phyloP scores from a whole-genome alignment of 2,113 vertebrate species.

The Scartelaos histophorus region DNA sequence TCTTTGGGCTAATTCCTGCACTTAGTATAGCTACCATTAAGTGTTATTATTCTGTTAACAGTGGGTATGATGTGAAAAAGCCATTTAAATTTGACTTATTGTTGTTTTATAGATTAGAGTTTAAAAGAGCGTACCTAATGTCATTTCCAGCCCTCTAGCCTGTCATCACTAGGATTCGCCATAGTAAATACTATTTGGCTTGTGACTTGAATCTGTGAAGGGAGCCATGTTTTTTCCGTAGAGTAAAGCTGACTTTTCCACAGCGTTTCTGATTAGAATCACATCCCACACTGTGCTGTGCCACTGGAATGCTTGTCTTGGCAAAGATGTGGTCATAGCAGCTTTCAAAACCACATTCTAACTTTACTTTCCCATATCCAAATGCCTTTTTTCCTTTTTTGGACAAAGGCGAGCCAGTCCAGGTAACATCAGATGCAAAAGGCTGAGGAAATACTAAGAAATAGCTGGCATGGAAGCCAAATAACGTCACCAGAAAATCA shows the following conservation, averaged over 20 bases:
- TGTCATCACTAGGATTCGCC: neutral
- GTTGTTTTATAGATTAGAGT: conserved; percentile 1
- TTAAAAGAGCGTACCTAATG: neutral
- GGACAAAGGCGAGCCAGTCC: conserved; percentile 59
- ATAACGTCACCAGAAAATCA: conserved; percentile 36
- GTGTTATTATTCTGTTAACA: neutral
- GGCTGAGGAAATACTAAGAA: neutral
- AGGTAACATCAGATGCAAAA: conserved; percentile 46
- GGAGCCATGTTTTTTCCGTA: conserved; percentile 18
- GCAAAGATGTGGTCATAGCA: conserved; percentile 56
- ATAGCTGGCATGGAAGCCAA: conserved; percentile 18
- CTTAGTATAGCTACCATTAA: too few relatives aligned
- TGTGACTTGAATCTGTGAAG: conserved; percentile 15
- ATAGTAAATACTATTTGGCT: conserved; percentile 14
- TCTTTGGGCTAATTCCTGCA: too few relatives aligned
- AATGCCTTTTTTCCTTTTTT: conserved; percentile 70
- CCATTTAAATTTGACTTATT: neutral
- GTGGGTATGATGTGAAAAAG: conserved; percentile 6
- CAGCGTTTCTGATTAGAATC: conserved; percentile 68
- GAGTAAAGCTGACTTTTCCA: conserved; percentile 61
- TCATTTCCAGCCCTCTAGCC: neutral
- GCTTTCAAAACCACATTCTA: conserved; percentile 66
- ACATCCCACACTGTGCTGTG: conserved; percentile 59
- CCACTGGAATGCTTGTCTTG: conserved; percentile 76
- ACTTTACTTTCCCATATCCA: conserved; percentile 54